phyloP scores from a whole-genome alignment of 2,113 vertebrate species.

The Solea senegalensis region DNA sequence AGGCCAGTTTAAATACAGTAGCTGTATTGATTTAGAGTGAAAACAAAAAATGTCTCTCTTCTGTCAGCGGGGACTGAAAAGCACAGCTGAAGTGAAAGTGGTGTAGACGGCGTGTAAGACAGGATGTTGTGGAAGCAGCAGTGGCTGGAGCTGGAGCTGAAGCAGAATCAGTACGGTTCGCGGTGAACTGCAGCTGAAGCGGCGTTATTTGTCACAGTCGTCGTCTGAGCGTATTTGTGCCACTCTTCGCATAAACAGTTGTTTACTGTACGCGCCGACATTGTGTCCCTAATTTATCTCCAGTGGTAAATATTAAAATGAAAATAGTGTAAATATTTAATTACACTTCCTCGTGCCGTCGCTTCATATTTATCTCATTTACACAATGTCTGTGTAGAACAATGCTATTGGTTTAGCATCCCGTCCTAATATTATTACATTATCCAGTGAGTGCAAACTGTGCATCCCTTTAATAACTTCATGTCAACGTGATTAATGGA shows the following conservation, averaged over 20 bases:
- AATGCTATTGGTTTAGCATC: constrained; percentile 41
- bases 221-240: neutral
- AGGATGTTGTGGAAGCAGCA: no score
- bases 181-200: neutral
- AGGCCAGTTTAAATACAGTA: neutral
- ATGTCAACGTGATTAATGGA: constrained; percentile 94
- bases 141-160: neutral
- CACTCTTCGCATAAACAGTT: neutral
- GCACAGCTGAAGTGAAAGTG: neutral
- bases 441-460: constrained; percentile 79
- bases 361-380: constrained; percentile 63
- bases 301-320: constrained; percentile 7
- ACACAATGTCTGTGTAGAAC: constrained; percentile 42
- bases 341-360: constrained; percentile 2
- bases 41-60: neutral
- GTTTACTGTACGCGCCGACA: neutral
- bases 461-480: constrained; percentile 85
- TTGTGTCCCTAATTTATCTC: neutral
- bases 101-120: neutral
- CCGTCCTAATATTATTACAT: constrained; percentile 46
- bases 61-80: neutral
- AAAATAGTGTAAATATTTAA: constrained; percentile 26
- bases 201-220: neutral
- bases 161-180: neutral
- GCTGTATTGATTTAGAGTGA: constrained; percentile 1